Percentiles rank a stretch among this genome's conserved stretches.
phyloP scores from a whole-genome alignment of 2,888 invertebrate species.

The Fissipunctia ypsillon region DNA sequence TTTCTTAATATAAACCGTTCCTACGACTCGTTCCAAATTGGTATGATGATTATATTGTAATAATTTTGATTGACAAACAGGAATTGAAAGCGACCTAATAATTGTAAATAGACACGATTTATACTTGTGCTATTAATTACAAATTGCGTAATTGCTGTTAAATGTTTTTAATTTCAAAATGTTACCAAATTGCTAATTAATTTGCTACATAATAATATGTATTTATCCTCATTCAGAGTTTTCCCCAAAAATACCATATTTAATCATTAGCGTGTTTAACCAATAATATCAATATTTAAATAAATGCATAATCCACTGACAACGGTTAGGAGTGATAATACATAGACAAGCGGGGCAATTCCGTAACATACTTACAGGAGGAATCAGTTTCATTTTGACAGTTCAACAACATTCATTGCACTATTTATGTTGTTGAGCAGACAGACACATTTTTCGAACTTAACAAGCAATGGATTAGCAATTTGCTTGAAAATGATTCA shows the following conservation, averaged over 20 bases:
- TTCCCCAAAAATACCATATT: conserved; percentile 14
- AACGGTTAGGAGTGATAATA: background rate
- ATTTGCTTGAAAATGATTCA: too few species aligned
- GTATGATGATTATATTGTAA: too few species aligned
- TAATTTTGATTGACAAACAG: too few species aligned
- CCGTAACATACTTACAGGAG: too few species aligned
- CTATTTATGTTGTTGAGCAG: too few species aligned
- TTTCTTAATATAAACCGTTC: too few species aligned
- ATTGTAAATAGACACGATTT: background rate
- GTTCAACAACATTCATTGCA: too few species aligned
- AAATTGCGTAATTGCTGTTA: background rate
- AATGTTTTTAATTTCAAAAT: background rate
- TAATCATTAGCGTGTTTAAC: conserved; percentile 12
- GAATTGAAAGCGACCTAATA: background rate
- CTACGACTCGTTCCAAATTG: too few species aligned
- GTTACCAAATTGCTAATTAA: conserved; percentile 8
- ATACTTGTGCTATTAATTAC: background rate
- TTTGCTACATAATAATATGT: background rate
- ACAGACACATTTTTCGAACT: too few species aligned
- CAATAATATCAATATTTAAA: conserved; percentile 17
- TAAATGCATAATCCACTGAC: conserved; percentile 26
- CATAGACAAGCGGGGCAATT: too few species aligned
- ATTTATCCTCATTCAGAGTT: conserved; percentile 7
- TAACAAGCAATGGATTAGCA: too few species aligned
- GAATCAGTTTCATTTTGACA: too few species aligned